Conservation (phyloP, 2,888 invertebrate genomes). For the Resseliella maxima region DNA sequence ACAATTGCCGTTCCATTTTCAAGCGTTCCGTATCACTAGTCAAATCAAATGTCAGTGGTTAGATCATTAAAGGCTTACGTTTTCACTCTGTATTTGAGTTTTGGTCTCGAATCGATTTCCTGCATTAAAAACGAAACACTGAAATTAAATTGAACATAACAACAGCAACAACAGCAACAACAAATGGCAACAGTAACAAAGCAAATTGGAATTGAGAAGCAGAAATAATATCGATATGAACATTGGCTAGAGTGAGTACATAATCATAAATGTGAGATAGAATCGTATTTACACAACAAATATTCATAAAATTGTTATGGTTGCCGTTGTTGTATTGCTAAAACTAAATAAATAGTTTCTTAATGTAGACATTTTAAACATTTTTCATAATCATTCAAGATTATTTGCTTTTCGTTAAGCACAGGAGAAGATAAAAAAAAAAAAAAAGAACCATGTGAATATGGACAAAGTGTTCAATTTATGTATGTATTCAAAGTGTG, state of each 20-base stretch:
- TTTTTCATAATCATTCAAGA: conserved; percentile 7
- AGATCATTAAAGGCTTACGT: conserved; percentile 28
- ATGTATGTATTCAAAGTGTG: not conserved
- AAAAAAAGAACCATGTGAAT: not conserved
- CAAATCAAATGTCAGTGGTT: conserved; percentile 38
- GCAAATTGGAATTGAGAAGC: not conserved
- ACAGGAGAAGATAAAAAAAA: not conserved
- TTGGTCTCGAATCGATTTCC: conserved; percentile 11
- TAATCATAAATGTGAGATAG: not conserved
- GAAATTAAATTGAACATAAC: conserved; percentile 14
- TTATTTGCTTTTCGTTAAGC: conserved; percentile 22
- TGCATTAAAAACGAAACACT: conserved; percentile 33
- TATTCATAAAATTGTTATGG: conserved; percentile 29
- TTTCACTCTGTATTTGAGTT: conserved; percentile 12
- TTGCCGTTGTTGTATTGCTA: not conserved
- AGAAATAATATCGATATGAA: not conserved
- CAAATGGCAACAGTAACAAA: not conserved
- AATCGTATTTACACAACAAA: not conserved
- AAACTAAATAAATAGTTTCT: conserved; percentile 38
- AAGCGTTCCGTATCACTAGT: conserved; percentile 31
- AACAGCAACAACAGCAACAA: not conserved
- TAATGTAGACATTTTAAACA: not conserved
- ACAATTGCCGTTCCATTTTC: conserved; percentile 34
- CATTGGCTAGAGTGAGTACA: no score
- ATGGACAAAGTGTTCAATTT: not conserved